Evolutionary conservation across 2,888 invertebrate genomes (phyloP), one percentile per base, ranked within the genome.

Genomic region (Lamellibrachia satsuma): DNA sequence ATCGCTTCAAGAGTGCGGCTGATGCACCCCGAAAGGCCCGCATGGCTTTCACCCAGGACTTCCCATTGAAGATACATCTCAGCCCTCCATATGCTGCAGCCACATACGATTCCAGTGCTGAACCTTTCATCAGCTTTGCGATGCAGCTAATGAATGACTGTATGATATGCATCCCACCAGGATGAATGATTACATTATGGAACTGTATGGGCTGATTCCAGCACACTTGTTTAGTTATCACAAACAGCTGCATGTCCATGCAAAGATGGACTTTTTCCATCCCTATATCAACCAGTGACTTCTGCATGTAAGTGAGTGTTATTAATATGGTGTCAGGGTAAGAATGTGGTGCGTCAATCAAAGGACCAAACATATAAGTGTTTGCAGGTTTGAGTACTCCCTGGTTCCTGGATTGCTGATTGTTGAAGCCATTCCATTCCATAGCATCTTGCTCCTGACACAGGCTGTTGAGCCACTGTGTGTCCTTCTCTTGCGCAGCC

Each of bases 201-300:
- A 91, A 91, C 55, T 52, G 22, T 22, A 91, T n/a, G 3, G 52
- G 3, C 22, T 60, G 52, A 90, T 55, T 9, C 92, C 90, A 90
- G 27, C 91, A 91, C 52, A 92, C n/a, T 39, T 92, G 92, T 39
- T 39, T 39, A 91, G 92, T 39, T 39, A 92, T 27, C 91, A 92
- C 91, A 52, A 91, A 92, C 91, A 92, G 39, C 91, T 92, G 92
- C 90, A 92, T 91, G 8, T 92, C 92, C n/a, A 92, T 55, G 52
- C 52, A 92, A 39, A 39, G 39, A 39, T 39, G 39, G 39, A 39
- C 39, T 39, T 39, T 39, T 39, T 39, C 39, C 39, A 39, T 39
- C 39, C 39, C 39, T 39, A 39, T 39, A 39, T 39, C 39, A 39
- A 39, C 39, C 39, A 39, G 55, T 91, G 92, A 60, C 90, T 52